Base-by-base conservation (phyloP, 2,888 invertebrate genomes). In the Conops quadrifasciatus region DNA sequence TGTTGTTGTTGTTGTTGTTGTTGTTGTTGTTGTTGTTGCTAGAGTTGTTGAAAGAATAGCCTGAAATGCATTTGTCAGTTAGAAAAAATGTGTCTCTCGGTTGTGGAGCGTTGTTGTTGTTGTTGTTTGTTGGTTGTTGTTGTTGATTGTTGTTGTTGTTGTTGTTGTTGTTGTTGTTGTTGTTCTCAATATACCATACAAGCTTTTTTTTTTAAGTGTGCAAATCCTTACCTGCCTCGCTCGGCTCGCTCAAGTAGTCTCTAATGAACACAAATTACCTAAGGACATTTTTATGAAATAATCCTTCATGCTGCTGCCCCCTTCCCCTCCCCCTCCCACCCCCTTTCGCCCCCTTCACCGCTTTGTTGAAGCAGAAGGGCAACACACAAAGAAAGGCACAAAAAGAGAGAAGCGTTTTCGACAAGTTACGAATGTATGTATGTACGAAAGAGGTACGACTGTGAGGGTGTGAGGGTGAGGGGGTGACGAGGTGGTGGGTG, bases 201-300 rank as follows among this genome's bases (percentile, higher is more conserved):
- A 26, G 11, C 16, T n/a, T 19, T n/a, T 62, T 36, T 36, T 36
- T n/a, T 36, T 19, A n/a, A 28, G 19, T 19, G 21, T 19, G 26
- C 30, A 30, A 11, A 30, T 60, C 19, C n/a, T 19, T 28, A 13
- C 13, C 43, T 26, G 21, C 45, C 45, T 45, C 26, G 1, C 19
- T 21, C 16, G 36, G 21, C 43, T 67, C 47, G 51, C 64, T 69
- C 74, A 75, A 76, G 75, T 73, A 87, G 88, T 87, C 87, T 87
- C 88, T 88, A 88, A 83, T 83, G 84, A 83, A 84, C 84, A 83
- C 82, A 83, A 84, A 84, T 84, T 84, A 83, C 84, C 81, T 80
- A 79, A 82, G 83, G 83, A 82, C 80, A 83, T 84, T 83, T 80
- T 81, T 82, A 82, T 82, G 79, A 80, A 81, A 84, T 84, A 83